These are phyloP conservation scores for Sarcophaga caerulescens DNA, from an alignment of 2,888 invertebrate species.

Conservation along the genomic window DNA sequence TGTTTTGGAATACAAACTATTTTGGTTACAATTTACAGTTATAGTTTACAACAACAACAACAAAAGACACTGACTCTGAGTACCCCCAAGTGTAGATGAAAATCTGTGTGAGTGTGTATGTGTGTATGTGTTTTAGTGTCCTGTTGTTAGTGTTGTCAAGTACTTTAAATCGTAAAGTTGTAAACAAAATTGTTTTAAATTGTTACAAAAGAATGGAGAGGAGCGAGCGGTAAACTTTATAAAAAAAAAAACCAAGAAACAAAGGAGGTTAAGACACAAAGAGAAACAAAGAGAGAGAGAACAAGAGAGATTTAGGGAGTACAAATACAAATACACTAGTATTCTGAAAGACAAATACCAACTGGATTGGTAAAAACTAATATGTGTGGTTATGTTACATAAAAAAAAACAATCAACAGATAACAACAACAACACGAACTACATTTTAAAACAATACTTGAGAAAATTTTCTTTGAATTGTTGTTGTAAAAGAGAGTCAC, in stretches of 20 bases:
- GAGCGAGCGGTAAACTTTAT: background rate
- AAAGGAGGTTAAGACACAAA: background rate
- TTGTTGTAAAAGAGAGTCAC: background rate
- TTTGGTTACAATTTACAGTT: background rate
- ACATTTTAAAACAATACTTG: constrained; percentile 21
- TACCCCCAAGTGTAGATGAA: constrained; percentile 47
- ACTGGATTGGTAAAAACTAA: background rate
- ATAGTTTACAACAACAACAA: too few relatives aligned
- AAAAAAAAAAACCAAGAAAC: background rate
- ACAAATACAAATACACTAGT: background rate
- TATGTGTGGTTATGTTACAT: background rate
- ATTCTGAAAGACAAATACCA: too few relatives aligned
- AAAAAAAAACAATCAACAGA: constrained; percentile 2
- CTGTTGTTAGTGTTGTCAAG: constrained; percentile 47
- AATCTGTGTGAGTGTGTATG: too few relatives aligned
- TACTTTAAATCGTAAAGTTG: constrained; percentile 60
- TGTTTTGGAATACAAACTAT: constrained; percentile 5
- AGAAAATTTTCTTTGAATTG: constrained; percentile 25
- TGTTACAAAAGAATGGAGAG: constrained; percentile 17
- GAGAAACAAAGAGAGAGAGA: too few relatives aligned
- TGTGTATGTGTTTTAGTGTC: too few relatives aligned
- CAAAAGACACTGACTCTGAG: background rate
- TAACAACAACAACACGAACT: background rate
- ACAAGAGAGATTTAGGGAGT: too few relatives aligned
- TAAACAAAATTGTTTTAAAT: constrained; percentile 67